phyloP scores from a whole-genome alignment of 1,140 invertebrate genomes.

The Ridgeia piscesae region DNA sequence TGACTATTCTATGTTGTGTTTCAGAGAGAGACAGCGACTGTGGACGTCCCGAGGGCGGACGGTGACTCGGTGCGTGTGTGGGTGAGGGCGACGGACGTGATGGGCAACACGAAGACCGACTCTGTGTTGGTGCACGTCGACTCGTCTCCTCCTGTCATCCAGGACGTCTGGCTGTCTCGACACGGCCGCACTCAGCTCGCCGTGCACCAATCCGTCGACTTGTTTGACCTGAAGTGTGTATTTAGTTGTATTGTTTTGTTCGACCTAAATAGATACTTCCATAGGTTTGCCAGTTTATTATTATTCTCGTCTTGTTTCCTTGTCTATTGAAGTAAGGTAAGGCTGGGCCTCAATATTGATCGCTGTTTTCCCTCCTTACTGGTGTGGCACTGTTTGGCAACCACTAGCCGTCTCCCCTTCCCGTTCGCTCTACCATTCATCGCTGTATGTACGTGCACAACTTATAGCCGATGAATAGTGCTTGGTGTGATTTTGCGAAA shows the following conservation, averaged over 20 bases:
- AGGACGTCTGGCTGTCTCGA: neutral
- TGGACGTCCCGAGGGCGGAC: neutral
- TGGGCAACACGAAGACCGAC: neutral
- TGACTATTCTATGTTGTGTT: neutral
- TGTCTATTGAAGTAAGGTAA: too few species aligned
- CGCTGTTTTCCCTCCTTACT: too few species aligned
- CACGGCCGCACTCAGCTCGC: neutral
- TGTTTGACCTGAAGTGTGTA: neutral
- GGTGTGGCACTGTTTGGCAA: too few species aligned
- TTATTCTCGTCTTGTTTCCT: too few species aligned
- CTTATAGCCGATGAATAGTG: too few species aligned
- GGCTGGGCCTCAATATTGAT: too few species aligned
- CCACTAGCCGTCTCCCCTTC: too few species aligned
- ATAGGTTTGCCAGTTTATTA: too few species aligned
- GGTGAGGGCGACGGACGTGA: neutral
- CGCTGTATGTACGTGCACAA: too few species aligned
- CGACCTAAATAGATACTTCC: neutral
- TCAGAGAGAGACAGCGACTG: neutral
- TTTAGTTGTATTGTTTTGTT: neutral
- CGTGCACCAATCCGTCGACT: neutral
- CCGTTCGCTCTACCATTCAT: too few species aligned
- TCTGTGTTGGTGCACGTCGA: constrained; percentile 3
- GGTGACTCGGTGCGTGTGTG: neutral
- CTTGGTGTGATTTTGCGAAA: too few species aligned
- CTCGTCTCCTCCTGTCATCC: neutral